Conservation (phyloP, 2,888 invertebrate genomes). For the Oscheius onirici region DNA sequence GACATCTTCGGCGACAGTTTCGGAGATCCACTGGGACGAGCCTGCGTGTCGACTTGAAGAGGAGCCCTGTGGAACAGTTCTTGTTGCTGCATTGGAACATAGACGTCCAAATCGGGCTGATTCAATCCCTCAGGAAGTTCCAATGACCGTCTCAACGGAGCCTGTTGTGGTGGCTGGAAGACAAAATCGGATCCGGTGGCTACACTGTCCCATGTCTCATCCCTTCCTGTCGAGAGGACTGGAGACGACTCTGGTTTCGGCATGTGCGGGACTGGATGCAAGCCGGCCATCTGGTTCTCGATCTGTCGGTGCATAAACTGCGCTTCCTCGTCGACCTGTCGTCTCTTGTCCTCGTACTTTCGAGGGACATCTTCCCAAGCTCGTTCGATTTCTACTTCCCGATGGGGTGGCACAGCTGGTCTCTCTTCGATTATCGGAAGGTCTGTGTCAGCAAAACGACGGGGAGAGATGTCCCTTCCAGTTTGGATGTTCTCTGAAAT, state of each 20-base stretch:
- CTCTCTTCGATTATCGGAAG: constrained; percentile 10
- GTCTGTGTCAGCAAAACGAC: constrained; percentile 15
- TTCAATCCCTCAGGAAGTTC: constrained; percentile 14
- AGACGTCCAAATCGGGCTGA: not conserved
- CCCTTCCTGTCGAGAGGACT: not conserved
- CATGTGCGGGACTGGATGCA: not conserved
- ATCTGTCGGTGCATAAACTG: constrained; percentile 23
- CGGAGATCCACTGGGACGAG: not conserved
- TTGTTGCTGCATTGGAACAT: constrained; percentile 1
- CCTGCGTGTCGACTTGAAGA: not conserved
- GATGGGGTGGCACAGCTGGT: constrained; percentile 20
- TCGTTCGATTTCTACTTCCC: constrained; percentile 8
- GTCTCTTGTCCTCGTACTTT: constrained; percentile 6
- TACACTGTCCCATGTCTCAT: constrained; percentile 20
- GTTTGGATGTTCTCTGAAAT: constrained; percentile 3
- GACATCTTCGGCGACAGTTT: constrained; percentile 21
- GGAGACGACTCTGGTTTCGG: not conserved
- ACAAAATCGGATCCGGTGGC: constrained; percentile 17
- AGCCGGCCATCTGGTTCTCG: constrained; percentile 12
- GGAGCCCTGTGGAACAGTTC: constrained; percentile 8
- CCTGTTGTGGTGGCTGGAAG: constrained; percentile 1
- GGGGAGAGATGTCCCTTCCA: constrained; percentile 16
- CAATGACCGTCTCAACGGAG: not conserved
- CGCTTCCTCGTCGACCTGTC: constrained; percentile 19
- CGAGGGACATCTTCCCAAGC: constrained; percentile 7